These are phyloP conservation scores for Festucalex cinctus DNA, from an alignment of 2,113 vertebrate species.

Conservation along the genomic window DNA sequence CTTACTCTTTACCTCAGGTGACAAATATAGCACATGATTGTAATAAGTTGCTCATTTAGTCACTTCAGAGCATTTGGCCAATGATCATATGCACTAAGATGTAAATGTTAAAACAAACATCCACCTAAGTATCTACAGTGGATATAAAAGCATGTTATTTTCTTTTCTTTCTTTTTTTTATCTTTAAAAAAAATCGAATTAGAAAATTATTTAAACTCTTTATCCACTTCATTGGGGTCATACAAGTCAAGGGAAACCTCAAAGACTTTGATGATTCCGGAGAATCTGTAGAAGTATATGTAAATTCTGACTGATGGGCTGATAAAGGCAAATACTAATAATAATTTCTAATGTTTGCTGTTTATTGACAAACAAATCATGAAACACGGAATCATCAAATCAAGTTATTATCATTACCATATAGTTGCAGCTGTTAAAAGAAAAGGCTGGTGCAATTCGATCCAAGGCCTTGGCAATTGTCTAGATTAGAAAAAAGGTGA, in stretches of 20 bases:
- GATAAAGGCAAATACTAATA: not conserved
- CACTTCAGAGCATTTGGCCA: not conserved
- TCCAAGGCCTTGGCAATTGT: constrained; percentile 88
- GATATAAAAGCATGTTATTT: not conserved
- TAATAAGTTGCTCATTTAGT: not conserved
- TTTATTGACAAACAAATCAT: not conserved
- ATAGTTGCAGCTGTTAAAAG: constrained; percentile 89
- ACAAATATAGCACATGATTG: not conserved
- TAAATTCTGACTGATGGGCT: not conserved
- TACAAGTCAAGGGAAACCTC: not conserved
- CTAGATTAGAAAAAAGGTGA: constrained; percentile 58
- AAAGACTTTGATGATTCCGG: not conserved
- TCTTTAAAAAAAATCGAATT: no score
- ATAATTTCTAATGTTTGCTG: not conserved
- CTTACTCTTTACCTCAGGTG: no score
- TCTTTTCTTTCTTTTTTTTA: not conserved
- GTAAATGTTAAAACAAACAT: not conserved
- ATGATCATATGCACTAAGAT: not conserved
- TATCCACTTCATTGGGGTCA: no score
- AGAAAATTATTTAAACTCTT: no score
- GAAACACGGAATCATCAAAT: not conserved
- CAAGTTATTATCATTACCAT: constrained; percentile 35
- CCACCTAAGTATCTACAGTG: not conserved
- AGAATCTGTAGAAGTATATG: not conserved
- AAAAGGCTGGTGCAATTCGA: constrained; percentile 85